Evolutionary conservation across 2,888 invertebrate genomes (phyloP).

Genomic region (Oasisia sp.): DNA sequence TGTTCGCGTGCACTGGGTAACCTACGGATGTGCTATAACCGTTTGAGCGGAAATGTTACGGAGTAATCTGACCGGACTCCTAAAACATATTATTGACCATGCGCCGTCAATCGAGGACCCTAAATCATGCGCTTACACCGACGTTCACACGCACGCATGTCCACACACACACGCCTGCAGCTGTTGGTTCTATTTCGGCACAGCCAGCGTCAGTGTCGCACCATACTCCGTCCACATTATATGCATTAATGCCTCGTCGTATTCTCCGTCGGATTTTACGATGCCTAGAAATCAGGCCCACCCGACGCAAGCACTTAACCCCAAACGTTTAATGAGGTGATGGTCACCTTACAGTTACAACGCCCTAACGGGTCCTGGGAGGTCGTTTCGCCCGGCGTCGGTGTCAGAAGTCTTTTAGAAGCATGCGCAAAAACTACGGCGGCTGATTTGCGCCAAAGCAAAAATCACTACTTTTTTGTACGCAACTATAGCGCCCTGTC

Average conservation of each 20-base stretch:
- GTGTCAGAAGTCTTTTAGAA: background rate
- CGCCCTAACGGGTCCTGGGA: background rate
- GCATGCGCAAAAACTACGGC: background rate
- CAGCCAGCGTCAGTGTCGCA: background rate
- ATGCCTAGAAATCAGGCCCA: background rate
- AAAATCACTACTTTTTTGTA: too few relatives aligned
- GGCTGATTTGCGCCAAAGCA: too few relatives aligned
- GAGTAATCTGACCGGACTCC: background rate
- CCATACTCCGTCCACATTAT: background rate
- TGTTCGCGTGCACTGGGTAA: background rate
- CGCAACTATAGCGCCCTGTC: too few relatives aligned
- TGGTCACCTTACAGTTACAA: background rate
- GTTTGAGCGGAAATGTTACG: background rate
- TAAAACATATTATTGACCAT: background rate
- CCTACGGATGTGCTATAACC: background rate
- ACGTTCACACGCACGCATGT: background rate
- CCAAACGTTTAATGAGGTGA: background rate
- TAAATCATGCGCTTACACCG: background rate
- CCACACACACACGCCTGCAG: background rate
- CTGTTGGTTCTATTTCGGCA: background rate
- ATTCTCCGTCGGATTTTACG: background rate
- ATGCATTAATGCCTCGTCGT: background rate
- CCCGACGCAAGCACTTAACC: conserved; percentile 4
- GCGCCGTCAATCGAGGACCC: background rate
- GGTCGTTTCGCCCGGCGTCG: background rate